phyloP scores from a whole-genome alignment of 2,113 vertebrate genomes.

The Haplochromis burtoni region DNA sequence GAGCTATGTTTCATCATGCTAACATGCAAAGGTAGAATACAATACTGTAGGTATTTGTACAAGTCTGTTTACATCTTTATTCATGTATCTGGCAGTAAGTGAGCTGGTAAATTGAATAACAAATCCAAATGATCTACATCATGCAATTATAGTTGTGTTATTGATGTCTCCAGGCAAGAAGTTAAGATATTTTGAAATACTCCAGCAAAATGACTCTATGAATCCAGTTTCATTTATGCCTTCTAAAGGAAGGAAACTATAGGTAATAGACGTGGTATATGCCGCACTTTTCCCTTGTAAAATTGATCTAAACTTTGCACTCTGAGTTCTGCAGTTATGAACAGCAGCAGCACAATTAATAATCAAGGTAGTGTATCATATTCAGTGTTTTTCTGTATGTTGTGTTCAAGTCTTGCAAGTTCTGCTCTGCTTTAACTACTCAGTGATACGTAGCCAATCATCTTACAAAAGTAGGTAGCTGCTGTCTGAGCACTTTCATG shows the following conservation, averaged over 20 bases:
- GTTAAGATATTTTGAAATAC: not conserved
- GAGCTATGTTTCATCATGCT: not conserved
- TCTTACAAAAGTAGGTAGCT: not conserved
- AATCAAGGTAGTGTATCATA: not conserved
- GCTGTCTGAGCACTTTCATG: not conserved
- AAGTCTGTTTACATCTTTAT: not conserved
- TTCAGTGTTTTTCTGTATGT: not conserved
- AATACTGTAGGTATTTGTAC: not conserved
- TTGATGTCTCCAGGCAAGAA: not conserved
- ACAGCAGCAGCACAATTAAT: not conserved
- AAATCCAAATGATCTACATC: not conserved
- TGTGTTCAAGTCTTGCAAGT: not conserved
- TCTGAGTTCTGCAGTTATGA: not conserved
- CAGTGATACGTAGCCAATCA: not conserved
- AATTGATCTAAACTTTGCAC: not conserved
- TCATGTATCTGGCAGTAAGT: not conserved
- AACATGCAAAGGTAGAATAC: not conserved
- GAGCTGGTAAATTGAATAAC: not conserved
- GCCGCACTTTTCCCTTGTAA: fast-evolving
- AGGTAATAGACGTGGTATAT: not conserved
- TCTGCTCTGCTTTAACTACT: not conserved
- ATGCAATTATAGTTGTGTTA: not conserved
- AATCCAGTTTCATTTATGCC: not conserved
- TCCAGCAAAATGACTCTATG: not conserved
- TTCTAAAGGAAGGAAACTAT: not conserved